Percentiles rank a stretch among this genome's conserved stretches.
Conservation (phyloP, 2,888 invertebrate genomes). For the Agrotis puta region DNA sequence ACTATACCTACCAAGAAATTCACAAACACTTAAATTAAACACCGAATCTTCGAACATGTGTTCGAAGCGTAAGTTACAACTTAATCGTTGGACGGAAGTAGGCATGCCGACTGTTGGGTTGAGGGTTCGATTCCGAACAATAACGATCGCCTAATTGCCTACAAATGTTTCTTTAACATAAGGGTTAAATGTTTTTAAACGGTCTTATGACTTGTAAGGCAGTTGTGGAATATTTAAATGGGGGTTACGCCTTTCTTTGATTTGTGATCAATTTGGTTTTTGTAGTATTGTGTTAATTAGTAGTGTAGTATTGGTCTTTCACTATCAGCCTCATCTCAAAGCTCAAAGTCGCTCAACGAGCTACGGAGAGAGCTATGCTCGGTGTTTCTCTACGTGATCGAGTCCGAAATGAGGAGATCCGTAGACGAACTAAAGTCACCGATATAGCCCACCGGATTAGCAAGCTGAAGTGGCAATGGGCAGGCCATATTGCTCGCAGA, state of each 20-base stretch:
- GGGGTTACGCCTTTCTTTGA: conserved; percentile 37
- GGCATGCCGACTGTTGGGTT: conserved; percentile 60
- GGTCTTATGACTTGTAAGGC: conserved; percentile 39
- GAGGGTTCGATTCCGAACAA: conserved; percentile 72
- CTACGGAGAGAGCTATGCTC: too few relatives aligned
- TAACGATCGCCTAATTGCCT: conserved; percentile 79
- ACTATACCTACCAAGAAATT: conserved; percentile 10
- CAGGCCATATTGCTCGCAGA: too few relatives aligned
- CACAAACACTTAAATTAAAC: background rate
- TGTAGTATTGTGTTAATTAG: conserved; percentile 4
- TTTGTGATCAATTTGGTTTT: conserved; percentile 8
- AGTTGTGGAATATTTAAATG: conserved; percentile 34
- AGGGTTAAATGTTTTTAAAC: conserved; percentile 59
- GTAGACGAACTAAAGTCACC: too few relatives aligned
- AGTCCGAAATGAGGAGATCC: too few relatives aligned
- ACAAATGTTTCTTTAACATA: conserved; percentile 76
- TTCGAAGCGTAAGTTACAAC: conserved; percentile 59
- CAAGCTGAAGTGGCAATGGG: too few relatives aligned
- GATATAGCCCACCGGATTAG: too few relatives aligned
- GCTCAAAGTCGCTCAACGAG: too few relatives aligned
- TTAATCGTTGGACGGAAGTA: conserved; percentile 71
- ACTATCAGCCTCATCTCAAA: too few relatives aligned
- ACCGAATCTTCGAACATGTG: conserved; percentile 63
- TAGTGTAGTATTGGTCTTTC: too few relatives aligned
- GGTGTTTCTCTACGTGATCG: too few relatives aligned